A percentile compares a stretch with the other conserved stretches of the same genome.
phyloP scores from a whole-genome alignment of 35 echinoderm and acorn worm genomes.

The Ophiothrix spiculata region DNA sequence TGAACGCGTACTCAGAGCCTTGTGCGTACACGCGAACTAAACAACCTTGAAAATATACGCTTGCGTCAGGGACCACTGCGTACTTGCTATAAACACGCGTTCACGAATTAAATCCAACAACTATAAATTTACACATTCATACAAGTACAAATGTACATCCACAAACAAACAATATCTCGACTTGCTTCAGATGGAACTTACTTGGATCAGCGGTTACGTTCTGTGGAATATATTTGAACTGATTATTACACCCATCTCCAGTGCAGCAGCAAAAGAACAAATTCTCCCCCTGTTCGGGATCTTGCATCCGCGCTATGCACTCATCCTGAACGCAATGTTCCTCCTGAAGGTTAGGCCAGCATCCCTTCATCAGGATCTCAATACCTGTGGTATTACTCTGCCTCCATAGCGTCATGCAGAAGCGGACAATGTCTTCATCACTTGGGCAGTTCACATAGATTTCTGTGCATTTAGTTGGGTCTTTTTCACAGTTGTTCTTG shows the following conservation, averaged over 20 bases:
- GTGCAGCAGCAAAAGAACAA: constrained; percentile 72
- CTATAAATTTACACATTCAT: neutral
- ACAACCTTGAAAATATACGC: too few relatives aligned
- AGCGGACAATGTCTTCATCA: neutral
- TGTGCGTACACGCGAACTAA: too few relatives aligned
- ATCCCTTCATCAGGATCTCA: constrained; percentile 46
- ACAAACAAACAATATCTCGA: neutral
- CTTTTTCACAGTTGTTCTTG: too few relatives aligned
- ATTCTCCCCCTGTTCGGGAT: constrained; percentile 34
- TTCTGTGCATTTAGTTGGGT: too few relatives aligned
- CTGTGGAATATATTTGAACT: constrained; percentile 43
- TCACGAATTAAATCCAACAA: too few relatives aligned
- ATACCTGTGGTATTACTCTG: neutral
- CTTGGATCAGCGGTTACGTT: constrained; percentile 27
- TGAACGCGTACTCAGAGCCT: too few relatives aligned
- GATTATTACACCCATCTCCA: constrained; percentile 56
- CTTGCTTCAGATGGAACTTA: neutral
- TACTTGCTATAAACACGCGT: too few relatives aligned
- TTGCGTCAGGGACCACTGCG: too few relatives aligned
- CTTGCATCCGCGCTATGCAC: constrained; percentile 5
- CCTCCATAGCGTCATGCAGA: neutral
- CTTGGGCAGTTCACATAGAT: too few relatives aligned
- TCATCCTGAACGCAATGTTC: constrained; percentile 34
- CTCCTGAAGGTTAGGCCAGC: constrained; percentile 26
- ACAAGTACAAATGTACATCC: neutral